Evolutionary conservation across 1,140 invertebrate species (phyloP), one percentile per base, ranked within the genome.

Genomic region (Macrocentrus cingulum): DNA sequence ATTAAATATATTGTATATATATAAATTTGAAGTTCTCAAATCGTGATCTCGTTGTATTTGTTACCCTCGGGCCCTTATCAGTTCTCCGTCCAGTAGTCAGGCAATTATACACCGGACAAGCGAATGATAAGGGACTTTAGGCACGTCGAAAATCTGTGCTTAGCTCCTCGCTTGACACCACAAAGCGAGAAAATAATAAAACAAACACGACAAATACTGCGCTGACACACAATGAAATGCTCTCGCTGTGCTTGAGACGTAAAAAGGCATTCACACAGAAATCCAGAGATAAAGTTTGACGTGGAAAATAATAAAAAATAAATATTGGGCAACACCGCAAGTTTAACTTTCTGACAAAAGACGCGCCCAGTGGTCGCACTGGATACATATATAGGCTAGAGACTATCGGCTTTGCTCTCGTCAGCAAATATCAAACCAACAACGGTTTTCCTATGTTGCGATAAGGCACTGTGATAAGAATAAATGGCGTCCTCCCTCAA

Each of bases 1-100:
- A n/a, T n/a, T n/a, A n/a, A n/a, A n/a, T n/a, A n/a, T n/a, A n/a
- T n/a, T n/a, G n/a, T n/a, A n/a, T n/a, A n/a, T n/a, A n/a, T n/a
- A n/a, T n/a, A n/a, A n/a, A n/a, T n/a, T n/a, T 5, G 25, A 29
- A 29, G 25, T 29, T 22, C 8, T 18, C 23, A 34, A 64, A 39
- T 72, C 65, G 18, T 32, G 20, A 7, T 67, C 59, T 59, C 66
- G 78, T 72, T 77, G 77, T 70, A 69, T 76, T 66, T 76, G 77
- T 83, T 71, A 81, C 67, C 75, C 84, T 84, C 82, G 83, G 85
- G 85, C 84, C 85, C 85, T 87, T 87, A 87, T 87, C 85, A 87
- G 85, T 87, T 87, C 85, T 87, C 85, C 85, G 85, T 87, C 85
- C 85, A 86, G 85, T 87, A 69, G 84, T 82, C 66, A 66, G 74